Percentiles rank a stretch among this genome's conserved stretches.
Evolutionary conservation across 2,113 vertebrate species (phyloP).

Genomic region (Bubalus kerabau): DNA sequence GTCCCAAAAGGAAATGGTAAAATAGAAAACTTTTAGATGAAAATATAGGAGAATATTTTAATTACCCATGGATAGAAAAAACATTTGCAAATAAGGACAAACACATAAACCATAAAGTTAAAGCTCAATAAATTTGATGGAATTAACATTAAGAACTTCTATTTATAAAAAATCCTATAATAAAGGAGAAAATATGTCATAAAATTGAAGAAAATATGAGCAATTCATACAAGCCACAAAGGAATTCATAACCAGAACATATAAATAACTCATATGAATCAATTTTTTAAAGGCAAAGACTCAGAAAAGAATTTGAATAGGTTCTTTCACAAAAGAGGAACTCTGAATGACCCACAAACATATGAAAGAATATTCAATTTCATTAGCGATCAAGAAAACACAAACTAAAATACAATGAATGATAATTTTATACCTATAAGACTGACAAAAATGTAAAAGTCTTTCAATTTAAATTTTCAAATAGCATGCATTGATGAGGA

Average conservation of each 20-base stretch:
- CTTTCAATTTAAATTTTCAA: background rate
- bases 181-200: background rate
- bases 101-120: background rate
- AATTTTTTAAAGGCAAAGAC: conserved; percentile 3
- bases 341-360: background rate
- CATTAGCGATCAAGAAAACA: background rate
- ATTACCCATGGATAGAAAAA: background rate
- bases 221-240: background rate
- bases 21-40: conserved; percentile 2
- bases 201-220: background rate
- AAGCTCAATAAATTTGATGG: conserved; percentile 3
- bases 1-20: background rate
- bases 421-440: background rate
- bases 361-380: background rate
- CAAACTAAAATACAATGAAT: background rate
- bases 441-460: background rate
- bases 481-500: background rate
- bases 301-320: background rate
- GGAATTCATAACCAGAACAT: background rate
- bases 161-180: background rate
- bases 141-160: conserved; percentile 13
- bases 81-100: conserved; percentile 11
- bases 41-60: background rate
- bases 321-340: background rate
- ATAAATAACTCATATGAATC: background rate